These are phyloP conservation scores for Porites australiensis DNA, from an alignment of 64 coral and sea anemone species.

Conservation along the genomic window DNA sequence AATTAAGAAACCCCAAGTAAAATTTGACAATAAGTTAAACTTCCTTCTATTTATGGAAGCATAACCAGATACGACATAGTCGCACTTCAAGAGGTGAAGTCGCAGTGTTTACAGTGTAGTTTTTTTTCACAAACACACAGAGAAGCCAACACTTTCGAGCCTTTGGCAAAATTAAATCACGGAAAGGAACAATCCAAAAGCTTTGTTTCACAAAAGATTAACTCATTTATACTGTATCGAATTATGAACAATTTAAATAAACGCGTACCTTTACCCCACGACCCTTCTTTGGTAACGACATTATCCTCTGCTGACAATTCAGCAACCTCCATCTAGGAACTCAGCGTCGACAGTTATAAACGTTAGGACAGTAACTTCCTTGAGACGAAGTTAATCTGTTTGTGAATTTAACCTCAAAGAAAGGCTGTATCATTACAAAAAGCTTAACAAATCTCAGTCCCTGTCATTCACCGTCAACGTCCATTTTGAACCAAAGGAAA, in stretches of 20 bases:
- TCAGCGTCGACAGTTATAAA: constrained; percentile 20
- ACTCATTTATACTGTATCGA: too few species aligned
- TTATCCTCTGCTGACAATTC: constrained; percentile 26
- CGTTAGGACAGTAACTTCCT: background rate
- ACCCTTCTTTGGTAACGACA: constrained; percentile 39
- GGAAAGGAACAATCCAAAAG: background rate
- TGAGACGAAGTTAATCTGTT: constrained; percentile 17
- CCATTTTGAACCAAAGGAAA: constrained; percentile 54
- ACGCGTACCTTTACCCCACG: background rate
- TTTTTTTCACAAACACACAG: background rate
- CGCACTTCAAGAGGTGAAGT: background rate
- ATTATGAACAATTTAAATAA: background rate
- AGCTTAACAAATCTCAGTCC: background rate
- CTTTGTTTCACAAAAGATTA: too few species aligned
- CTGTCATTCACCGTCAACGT: constrained; percentile 10
- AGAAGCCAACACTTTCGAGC: background rate
- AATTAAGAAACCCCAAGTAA: background rate
- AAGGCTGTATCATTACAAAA: constrained; percentile 18
- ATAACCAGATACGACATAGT: background rate
- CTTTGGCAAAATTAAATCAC: background rate
- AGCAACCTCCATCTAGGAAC: constrained; percentile 37
- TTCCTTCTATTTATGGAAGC: background rate
- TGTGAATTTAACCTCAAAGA: constrained; percentile 19
- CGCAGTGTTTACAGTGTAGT: background rate
- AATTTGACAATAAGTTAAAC: background rate